Evolutionary conservation across 2,888 invertebrate species (phyloP).

Genomic region (Drosophila diplacantha): DNA sequence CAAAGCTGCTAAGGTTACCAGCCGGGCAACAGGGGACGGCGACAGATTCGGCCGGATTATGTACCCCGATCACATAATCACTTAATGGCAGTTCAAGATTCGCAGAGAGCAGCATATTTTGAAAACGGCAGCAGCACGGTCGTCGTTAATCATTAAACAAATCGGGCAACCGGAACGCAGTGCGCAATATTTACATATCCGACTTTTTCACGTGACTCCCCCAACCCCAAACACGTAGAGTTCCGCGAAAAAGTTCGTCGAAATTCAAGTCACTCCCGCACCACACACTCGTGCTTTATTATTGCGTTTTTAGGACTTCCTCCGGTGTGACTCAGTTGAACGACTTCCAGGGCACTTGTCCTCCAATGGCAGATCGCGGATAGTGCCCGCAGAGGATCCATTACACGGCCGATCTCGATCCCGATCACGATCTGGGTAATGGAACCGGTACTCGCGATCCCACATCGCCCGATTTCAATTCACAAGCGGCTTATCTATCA

Average conservation of each 20-base stretch:
- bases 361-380: slow-evolving; percentile 24
- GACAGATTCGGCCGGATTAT: slow-evolving; percentile 38
- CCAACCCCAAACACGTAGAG: slow-evolving; percentile 20
- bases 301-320: slow-evolving; percentile 17
- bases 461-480: slow-evolving; percentile 38
- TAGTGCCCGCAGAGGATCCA: slow-evolving; percentile 1
- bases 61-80: slow-evolving; percentile 54
- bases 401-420: slow-evolving; percentile 5
- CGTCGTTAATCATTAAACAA: slow-evolving; percentile 53
- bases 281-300: background rate
- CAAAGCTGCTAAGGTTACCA: slow-evolving; percentile 52
- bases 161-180: slow-evolving; percentile 64
- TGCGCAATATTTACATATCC: slow-evolving; percentile 62
- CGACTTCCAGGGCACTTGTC: slow-evolving; percentile 35
- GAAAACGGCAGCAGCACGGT: slow-evolving; percentile 14
- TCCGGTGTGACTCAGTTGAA: slow-evolving; percentile 44
- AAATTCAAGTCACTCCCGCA: slow-evolving; percentile 40
- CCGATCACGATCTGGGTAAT: slow-evolving; percentile 31
- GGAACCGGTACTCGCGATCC: slow-evolving; percentile 38
- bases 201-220: slow-evolving; percentile 37
- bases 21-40: background rate
- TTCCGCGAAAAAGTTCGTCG: slow-evolving; percentile 40
- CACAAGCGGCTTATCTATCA: slow-evolving; percentile 30
- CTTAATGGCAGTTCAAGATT: slow-evolving; percentile 30
- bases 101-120: slow-evolving; percentile 28